phyloP scores from a whole-genome alignment of 2,888 invertebrate genomes.

The Eristalis intricaria region DNA sequence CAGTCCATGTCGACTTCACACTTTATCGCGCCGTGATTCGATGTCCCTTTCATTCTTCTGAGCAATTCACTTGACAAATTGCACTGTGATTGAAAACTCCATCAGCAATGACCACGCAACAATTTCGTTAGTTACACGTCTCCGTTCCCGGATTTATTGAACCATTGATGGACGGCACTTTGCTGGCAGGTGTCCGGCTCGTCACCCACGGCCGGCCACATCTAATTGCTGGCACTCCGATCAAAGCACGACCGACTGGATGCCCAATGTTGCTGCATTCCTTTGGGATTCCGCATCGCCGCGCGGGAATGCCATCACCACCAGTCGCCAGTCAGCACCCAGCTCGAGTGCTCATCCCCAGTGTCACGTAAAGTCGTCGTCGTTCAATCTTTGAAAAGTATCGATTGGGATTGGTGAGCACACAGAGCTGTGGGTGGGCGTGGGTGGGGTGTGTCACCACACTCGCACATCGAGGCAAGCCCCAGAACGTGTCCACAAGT shows the following conservation, averaged over 20 bases:
- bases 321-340: no score
- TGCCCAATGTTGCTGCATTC: background rate
- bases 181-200: background rate
- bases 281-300: background rate
- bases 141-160: background rate
- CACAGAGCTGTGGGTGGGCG: background rate
- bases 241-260: background rate
- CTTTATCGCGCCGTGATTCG: no score
- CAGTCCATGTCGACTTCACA: no score
- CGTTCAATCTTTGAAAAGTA: constrained; percentile 26
- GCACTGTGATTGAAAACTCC: background rate
- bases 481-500: constrained; percentile 13
- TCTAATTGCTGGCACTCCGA: background rate
- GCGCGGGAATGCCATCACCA: background rate
- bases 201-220: background rate
- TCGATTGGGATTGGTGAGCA: constrained; percentile 15
- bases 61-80: no score
- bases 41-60: no score
- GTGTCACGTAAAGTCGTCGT: constrained; percentile 16
- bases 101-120: background rate
- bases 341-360: background rate
- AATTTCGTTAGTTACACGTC: background rate
- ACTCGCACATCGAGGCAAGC: background rate
- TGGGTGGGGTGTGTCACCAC: background rate
- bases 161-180: background rate